These are phyloP conservation scores for Matsumyia berberina DNA, from an alignment of 2,888 invertebrate species.

Conservation along the genomic window DNA sequence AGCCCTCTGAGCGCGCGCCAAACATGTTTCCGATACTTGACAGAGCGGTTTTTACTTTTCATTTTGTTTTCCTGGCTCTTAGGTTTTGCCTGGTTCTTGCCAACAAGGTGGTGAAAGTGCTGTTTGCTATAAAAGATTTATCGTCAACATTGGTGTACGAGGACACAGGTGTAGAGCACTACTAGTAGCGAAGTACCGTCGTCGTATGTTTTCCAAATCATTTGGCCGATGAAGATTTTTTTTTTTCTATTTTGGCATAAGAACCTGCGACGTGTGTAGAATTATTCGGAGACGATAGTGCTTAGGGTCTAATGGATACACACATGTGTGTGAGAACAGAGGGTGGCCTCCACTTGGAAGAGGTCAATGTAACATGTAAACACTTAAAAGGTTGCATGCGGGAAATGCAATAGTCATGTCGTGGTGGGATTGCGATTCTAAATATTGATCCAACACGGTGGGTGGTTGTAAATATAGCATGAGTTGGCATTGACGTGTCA, in stretches of 20 bases:
- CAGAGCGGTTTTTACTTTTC: slow-evolving; percentile 31
- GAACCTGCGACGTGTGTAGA: slow-evolving; percentile 58
- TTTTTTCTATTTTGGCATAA: slow-evolving; percentile 23
- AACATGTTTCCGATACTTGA: slow-evolving; percentile 45
- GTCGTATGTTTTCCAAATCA: slow-evolving; percentile 35
- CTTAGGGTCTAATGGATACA: slow-evolving; percentile 58
- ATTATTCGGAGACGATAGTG: slow-evolving; percentile 54
- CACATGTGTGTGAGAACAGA: neutral
- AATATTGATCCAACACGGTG: slow-evolving; percentile 59
- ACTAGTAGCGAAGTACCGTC: neutral
- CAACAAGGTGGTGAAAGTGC: slow-evolving; percentile 60
- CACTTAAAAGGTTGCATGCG: slow-evolving; percentile 70
- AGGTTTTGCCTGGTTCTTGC: slow-evolving; percentile 56
- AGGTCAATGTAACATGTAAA: slow-evolving; percentile 74
- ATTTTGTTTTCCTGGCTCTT: slow-evolving; percentile 44
- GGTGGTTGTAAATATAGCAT: slow-evolving; percentile 1
- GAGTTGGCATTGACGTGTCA: slow-evolving; percentile 43
- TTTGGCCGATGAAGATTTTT: slow-evolving; percentile 38
- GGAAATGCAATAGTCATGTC: slow-evolving; percentile 30
- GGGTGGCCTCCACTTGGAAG: slow-evolving; percentile 43
- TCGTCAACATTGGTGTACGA: slow-evolving; percentile 53
- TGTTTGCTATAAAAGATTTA: slow-evolving; percentile 63
- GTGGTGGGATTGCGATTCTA: slow-evolving; percentile 39
- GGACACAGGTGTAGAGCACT: slow-evolving; percentile 62
- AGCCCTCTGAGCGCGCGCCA: slow-evolving; percentile 1